phyloP scores from a whole-genome alignment of 2,888 invertebrate genomes.

The Bembecia ichneumoniformis region DNA sequence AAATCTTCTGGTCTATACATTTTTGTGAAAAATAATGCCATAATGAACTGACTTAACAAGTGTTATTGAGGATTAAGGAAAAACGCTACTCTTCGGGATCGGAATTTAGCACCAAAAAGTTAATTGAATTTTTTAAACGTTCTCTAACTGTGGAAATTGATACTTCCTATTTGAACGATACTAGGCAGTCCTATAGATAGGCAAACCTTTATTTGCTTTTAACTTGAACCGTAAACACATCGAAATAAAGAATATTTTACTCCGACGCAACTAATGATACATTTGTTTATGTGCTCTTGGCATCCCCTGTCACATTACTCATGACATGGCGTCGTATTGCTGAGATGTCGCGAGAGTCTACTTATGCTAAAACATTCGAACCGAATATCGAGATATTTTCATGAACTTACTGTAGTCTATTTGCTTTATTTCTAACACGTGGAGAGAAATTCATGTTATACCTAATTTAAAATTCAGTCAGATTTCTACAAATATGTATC shows the following conservation, averaged over 20 bases:
- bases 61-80: too few relatives aligned
- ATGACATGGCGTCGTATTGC: conserved; percentile 4
- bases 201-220: neutral
- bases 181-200: conserved; percentile 4
- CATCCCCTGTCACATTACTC: conserved; percentile 4
- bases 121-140: neutral
- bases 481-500: too few relatives aligned
- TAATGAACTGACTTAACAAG: too few relatives aligned
- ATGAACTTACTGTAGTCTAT: too few relatives aligned
- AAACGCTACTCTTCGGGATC: too few relatives aligned
- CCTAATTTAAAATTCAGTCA: too few relatives aligned
- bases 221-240: neutral
- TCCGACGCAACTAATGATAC: neutral
- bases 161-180: conserved; percentile 11
- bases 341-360: neutral
- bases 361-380: too few relatives aligned
- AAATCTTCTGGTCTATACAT: too few relatives aligned
- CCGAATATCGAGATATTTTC: too few relatives aligned
- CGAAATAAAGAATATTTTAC: conserved; percentile 1
- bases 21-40: too few relatives aligned
- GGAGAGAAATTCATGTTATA: too few relatives aligned
- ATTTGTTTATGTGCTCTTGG: conserved; percentile 12
- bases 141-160: conserved; percentile 16
- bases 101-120: neutral
- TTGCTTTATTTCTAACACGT: too few relatives aligned